Evolutionary conservation across 2,113 vertebrate species (phyloP).

Genomic region (Labeo rohita): DNA sequence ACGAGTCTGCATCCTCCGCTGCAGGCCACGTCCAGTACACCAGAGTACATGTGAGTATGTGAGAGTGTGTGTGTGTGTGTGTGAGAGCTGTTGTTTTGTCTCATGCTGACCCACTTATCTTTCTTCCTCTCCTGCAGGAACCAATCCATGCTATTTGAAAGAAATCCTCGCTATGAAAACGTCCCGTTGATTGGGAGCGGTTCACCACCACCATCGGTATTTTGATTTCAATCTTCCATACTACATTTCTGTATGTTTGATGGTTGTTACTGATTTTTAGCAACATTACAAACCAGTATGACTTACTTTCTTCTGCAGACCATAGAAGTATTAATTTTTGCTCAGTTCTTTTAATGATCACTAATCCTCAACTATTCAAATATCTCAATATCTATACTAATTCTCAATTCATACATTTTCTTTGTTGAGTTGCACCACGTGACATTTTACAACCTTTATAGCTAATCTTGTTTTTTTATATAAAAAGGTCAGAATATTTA

Average conservation of each 20-base stretch:
- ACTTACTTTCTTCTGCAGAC: no score
- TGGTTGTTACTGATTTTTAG: no score
- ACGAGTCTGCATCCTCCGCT: slow-evolving; percentile 85
- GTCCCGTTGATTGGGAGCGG: slow-evolving; percentile 92
- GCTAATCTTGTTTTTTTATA: no score
- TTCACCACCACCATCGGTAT: slow-evolving; percentile 95
- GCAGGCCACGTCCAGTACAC: slow-evolving; percentile 82
- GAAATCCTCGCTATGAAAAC: slow-evolving; percentile 94
- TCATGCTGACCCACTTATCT: slow-evolving; percentile 6
- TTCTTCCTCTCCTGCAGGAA: slow-evolving; percentile 80
- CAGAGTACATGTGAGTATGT: slow-evolving; percentile 89
- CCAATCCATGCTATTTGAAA: slow-evolving; percentile 91
- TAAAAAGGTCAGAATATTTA: no score
- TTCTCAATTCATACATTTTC: no score
- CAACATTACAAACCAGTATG: no score
- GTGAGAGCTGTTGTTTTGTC: neutral
- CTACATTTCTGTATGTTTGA: neutral
- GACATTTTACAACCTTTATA: no score
- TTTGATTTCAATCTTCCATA: slow-evolving; percentile 66
- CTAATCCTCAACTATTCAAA: no score
- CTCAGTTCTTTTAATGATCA: no score
- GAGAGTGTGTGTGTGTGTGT: slow-evolving; percentile 5
- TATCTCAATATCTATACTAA: no score
- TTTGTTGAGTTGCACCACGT: no score
- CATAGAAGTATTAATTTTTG: no score